phyloP scores from a whole-genome alignment of 92 coral and sea anemone genomes.

The Porites evermanni region DNA sequence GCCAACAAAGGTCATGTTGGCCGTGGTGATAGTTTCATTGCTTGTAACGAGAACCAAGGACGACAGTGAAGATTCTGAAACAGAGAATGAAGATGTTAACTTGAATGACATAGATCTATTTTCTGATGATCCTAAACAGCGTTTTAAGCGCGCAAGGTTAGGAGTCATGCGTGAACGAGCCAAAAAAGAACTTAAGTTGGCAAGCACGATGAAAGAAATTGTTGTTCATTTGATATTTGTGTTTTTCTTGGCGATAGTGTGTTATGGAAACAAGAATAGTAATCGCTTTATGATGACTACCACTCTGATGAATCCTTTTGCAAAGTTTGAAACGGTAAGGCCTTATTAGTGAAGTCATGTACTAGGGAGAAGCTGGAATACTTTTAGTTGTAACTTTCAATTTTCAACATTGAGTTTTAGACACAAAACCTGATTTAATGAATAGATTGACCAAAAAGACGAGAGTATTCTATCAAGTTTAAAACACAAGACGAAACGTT shows the following conservation, averaged over 20 bases:
- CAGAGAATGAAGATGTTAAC: neutral
- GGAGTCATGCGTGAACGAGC: constrained; percentile 22
- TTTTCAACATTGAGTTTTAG: neutral
- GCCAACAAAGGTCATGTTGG: constrained; percentile 60
- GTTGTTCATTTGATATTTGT: constrained; percentile 14
- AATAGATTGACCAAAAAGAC: too few relatives aligned
- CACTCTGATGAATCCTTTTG: constrained; percentile 21
- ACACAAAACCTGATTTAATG: too few relatives aligned
- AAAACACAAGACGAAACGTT: too few relatives aligned
- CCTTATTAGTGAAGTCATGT: too few relatives aligned
- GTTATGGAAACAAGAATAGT: constrained; percentile 44
- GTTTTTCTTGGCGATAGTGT: constrained; percentile 41
- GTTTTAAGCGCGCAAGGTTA: constrained; percentile 5
- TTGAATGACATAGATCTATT: constrained; percentile 10
- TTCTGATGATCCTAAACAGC: constrained; percentile 37
- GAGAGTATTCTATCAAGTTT: too few relatives aligned
- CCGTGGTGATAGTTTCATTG: constrained; percentile 54
- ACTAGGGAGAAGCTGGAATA: too few relatives aligned
- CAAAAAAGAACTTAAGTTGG: constrained; percentile 28
- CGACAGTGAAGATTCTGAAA: neutral
- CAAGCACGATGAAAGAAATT: constrained; percentile 19
- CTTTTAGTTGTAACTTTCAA: neutral
- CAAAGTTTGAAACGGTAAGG: constrained; percentile 39
- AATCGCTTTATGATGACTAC: constrained; percentile 39
- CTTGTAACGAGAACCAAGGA: constrained; percentile 8